Base-by-base conservation (phyloP, 2,888 invertebrate genomes). In the Stenolophus ochropezus region DNA sequence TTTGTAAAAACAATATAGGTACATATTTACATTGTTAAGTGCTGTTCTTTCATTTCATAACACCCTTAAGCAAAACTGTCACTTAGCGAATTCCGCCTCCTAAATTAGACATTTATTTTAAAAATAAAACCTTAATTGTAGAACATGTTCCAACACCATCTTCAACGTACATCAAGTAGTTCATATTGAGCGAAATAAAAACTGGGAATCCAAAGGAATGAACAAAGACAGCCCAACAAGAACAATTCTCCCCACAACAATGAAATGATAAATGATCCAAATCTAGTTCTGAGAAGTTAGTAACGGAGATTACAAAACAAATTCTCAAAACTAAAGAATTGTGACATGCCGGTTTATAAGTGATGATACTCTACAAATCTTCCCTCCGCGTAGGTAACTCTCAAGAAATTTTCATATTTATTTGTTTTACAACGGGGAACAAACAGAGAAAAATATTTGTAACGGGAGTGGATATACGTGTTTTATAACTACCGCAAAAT, bases 301-400 rank as follows among this genome's bases (percentile, higher is more conserved):
- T 69, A 69, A 69, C 69, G 18, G 42, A 69, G 69, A 69, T 69
- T 69, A 69, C 69, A 69, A 69, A 69, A 69, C 69, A 69, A 69
- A 47, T 69, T 69, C 69, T 69, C 33, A 33, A 69, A 69, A 69
- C 69, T 69, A 42, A 69, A 47, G 42, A 42, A 69, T 69, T 69
- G 18, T 69, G 69, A 69, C 69, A n/a, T 18, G 42, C 69, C 69
- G 42, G 27, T 69, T 20, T 69, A 42, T 69, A 69, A 69, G 42
- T 42, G 69, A 69, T 69, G 42, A 47, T 33, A 42, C 2, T 6
- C 33, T 4, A 69, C 42, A 69, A 69, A 42, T 47, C 69, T 14
- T 69, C 42, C 42, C 20, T 4, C 16, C 8, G 11, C 33, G 16
- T 42, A 69, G 69, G 69, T 69, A 69, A 42, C 42, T 16, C 33